Conservation (phyloP, 2,797 vertebrate genomes). For the Girardinus metallicus region DNA sequence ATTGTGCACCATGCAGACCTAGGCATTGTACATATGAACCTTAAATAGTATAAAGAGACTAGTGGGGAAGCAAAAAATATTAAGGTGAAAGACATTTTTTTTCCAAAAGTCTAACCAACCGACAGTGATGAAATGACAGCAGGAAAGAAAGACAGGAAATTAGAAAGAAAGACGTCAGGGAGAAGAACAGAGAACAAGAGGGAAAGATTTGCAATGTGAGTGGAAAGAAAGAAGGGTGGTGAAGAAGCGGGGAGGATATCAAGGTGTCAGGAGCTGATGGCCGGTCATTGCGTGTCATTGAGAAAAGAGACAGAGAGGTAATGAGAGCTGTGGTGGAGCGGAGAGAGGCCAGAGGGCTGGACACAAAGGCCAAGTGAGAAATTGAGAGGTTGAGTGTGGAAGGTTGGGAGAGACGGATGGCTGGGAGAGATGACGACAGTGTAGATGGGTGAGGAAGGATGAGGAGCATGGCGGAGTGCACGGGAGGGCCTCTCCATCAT, state of each 20-base stretch:
- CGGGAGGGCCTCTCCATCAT: constrained; percentile 52
- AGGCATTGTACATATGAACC: not conserved
- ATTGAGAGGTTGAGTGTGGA: constrained; percentile 59
- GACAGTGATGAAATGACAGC: constrained; percentile 14
- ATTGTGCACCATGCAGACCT: not conserved
- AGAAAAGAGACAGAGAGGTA: constrained; percentile 57
- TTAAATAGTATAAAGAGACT: constrained; percentile 5
- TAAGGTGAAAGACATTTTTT: constrained; percentile 7
- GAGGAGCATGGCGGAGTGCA: constrained; percentile 12
- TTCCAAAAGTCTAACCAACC: constrained; percentile 18
- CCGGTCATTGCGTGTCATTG: constrained; percentile 55
- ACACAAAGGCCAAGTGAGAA: constrained; percentile 70
- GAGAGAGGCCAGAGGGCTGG: constrained; percentile 53
- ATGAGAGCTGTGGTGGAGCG: constrained; percentile 58
- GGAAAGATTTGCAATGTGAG: constrained; percentile 24
- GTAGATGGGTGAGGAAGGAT: constrained; percentile 14
- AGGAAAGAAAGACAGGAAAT: constrained; percentile 37
- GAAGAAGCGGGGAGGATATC: constrained; percentile 41
- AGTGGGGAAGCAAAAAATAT: constrained; percentile 4
- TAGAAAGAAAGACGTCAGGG: constrained; percentile 31
- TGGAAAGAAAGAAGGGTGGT: constrained; percentile 16
- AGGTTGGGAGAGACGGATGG: constrained; percentile 35
- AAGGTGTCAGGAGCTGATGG: constrained; percentile 57
- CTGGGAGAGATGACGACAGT: constrained; percentile 28
- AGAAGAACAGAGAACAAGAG: constrained; percentile 16